These are phyloP conservation scores for Caretta caretta DNA, from an alignment of 2,113 vertebrate species.

Conservation along the genomic window DNA sequence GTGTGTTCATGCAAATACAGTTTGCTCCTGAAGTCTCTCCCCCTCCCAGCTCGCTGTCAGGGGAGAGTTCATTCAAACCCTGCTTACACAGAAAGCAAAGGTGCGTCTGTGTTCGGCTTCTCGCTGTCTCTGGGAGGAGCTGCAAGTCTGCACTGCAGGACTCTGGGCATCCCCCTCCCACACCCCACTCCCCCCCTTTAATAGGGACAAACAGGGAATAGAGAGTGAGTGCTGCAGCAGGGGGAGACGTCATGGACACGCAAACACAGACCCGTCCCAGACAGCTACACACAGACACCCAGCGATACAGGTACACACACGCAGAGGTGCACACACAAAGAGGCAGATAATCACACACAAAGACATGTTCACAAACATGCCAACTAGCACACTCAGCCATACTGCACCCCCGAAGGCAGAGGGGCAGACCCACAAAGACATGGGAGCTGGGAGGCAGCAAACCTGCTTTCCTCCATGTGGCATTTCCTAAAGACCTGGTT, in stretches of 20 bases:
- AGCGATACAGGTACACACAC: neutral
- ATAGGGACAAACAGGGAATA: neutral
- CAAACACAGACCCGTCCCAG: neutral
- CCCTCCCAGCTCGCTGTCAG: too few species aligned
- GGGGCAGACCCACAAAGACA: neutral
- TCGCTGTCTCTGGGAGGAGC: neutral
- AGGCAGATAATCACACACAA: neutral
- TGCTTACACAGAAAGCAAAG: neutral
- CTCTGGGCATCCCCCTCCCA: neutral
- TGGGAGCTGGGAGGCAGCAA: neutral
- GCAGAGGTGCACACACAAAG: too few species aligned
- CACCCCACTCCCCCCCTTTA: neutral
- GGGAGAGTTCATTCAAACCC: too few species aligned
- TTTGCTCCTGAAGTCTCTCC: too few species aligned
- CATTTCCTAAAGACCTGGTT: neutral
- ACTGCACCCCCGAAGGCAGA: neutral
- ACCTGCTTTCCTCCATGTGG: neutral
- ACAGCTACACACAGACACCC: neutral
- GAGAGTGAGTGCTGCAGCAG: neutral
- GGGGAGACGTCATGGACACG: neutral
- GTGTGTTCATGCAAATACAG: too few species aligned
- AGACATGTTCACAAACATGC: neutral
- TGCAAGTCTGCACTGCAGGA: neutral
- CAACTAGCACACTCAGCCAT: too few species aligned
- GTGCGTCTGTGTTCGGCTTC: neutral